Evolutionary conservation across 2,797 vertebrate species (phyloP).

Genomic region (Columba guinea): DNA sequence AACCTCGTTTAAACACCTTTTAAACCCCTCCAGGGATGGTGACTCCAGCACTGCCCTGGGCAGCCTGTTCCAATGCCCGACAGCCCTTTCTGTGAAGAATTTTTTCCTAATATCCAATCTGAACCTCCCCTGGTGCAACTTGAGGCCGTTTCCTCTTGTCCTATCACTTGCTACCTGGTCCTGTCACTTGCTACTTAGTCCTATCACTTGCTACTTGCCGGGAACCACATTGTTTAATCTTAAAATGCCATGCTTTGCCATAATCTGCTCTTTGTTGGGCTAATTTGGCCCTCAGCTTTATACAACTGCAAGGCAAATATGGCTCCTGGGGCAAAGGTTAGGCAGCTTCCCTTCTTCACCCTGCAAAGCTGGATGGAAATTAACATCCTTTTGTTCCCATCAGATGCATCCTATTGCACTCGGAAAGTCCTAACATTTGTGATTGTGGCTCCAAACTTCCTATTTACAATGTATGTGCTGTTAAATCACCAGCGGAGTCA

Average conservation of each 20-base stretch:
- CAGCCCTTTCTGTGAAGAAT: no score
- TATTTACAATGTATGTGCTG: neutral
- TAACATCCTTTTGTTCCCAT: constrained; percentile 3
- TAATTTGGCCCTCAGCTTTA: neutral
- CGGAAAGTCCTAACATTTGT: neutral
- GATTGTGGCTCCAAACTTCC: neutral
- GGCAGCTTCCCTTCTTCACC: neutral
- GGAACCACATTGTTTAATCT: fast-evolving
- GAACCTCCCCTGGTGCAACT: no score
- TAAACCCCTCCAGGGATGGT: no score
- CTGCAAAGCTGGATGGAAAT: neutral
- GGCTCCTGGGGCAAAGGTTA: neutral
- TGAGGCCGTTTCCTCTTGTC: no score
- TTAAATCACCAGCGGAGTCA: neutral
- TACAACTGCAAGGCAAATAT: neutral
- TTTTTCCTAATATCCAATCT: no score
- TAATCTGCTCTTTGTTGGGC: neutral
- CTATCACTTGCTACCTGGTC: no score
- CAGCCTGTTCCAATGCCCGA: no score
- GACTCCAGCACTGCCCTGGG: no score
- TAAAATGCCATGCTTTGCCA: neutral
- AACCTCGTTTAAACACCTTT: no score
- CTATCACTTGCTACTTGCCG: no score
- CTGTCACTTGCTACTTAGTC: no score
- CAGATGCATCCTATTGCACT: neutral